Conservation (phyloP, 2,113 vertebrate species). For the Mustela lutreola region DNA sequence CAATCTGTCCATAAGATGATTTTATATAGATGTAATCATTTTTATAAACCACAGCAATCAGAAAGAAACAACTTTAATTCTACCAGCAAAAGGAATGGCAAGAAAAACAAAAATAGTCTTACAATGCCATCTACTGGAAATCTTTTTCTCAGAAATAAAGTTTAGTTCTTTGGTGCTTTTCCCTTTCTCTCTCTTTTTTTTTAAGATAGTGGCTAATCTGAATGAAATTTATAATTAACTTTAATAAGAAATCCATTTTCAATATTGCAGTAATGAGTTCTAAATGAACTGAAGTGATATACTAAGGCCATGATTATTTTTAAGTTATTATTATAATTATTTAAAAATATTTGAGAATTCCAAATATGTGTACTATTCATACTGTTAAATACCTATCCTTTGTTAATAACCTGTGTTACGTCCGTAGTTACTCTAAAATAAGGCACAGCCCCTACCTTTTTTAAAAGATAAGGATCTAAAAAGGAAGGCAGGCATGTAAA, state of each 20-base stretch:
- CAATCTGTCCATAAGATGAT: slow-evolving; percentile 43
- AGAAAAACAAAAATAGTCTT: slow-evolving; percentile 71
- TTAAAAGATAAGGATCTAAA: background rate
- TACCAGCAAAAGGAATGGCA: background rate
- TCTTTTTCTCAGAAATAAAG: slow-evolving; percentile 67
- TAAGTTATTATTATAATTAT: background rate
- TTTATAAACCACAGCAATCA: slow-evolving; percentile 62
- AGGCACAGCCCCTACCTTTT: background rate
- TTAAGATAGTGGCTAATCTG: background rate
- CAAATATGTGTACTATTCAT: background rate
- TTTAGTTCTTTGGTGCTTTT: background rate
- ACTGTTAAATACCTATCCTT: slow-evolving; percentile 32
- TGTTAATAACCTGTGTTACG: background rate
- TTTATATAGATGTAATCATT: slow-evolving; percentile 21
- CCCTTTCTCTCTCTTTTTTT: background rate
- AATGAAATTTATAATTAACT: slow-evolving; percentile 46
- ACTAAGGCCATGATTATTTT: slow-evolving; percentile 30
- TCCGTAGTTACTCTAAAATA: background rate
- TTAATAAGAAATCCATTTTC: slow-evolving; percentile 46
- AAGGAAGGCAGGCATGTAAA: background rate
- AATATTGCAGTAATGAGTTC: background rate
- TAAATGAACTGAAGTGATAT: slow-evolving; percentile 7
- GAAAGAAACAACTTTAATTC: slow-evolving; percentile 73
- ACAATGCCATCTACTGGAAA: slow-evolving; percentile 88
- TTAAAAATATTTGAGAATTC: slow-evolving; percentile 39